Conservation (phyloP, 2,797 vertebrate species). For the Eutrigla gurnardus region DNA sequence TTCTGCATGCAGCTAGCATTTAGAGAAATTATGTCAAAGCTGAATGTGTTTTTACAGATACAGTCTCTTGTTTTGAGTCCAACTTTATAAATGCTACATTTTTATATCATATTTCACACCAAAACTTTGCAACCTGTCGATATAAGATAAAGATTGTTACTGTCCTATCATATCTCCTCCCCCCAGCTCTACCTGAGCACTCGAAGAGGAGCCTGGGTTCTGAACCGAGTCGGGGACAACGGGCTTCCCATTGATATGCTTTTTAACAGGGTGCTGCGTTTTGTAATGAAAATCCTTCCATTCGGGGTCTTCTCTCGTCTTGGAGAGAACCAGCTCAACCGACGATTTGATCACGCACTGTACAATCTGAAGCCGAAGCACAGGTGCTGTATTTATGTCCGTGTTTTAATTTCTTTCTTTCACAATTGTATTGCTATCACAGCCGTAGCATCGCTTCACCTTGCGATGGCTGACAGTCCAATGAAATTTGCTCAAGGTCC, state of each 20-base stretch:
- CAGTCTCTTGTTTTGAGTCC: too few relatives aligned
- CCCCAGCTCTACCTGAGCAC: conserved; percentile 87
- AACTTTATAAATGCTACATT: neutral
- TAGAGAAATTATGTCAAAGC: too few relatives aligned
- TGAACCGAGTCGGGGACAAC: conserved; percentile 78
- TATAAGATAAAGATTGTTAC: neutral
- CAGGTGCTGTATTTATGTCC: conserved; percentile 80
- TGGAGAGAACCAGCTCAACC: conserved; percentile 73
- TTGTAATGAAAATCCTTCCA: conserved; percentile 41
- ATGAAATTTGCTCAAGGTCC: too few relatives aligned
- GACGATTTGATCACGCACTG: conserved; percentile 78
- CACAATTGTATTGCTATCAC: neutral
- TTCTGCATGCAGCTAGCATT: neutral
- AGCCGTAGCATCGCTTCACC: too few relatives aligned
- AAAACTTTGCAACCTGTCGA: neutral
- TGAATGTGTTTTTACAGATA: too few relatives aligned
- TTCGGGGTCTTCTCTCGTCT: conserved; percentile 44
- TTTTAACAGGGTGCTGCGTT: neutral
- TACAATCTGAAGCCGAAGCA: conserved; percentile 90
- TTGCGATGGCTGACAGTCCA: too few relatives aligned
- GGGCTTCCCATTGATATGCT: conserved; percentile 79
- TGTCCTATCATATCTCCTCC: neutral
- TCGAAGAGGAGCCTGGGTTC: conserved; percentile 84
- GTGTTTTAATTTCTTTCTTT: neutral
- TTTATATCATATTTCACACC: neutral